Evolutionary conservation across 2,888 invertebrate species (phyloP).

Genomic region (Baccha elongata): DNA sequence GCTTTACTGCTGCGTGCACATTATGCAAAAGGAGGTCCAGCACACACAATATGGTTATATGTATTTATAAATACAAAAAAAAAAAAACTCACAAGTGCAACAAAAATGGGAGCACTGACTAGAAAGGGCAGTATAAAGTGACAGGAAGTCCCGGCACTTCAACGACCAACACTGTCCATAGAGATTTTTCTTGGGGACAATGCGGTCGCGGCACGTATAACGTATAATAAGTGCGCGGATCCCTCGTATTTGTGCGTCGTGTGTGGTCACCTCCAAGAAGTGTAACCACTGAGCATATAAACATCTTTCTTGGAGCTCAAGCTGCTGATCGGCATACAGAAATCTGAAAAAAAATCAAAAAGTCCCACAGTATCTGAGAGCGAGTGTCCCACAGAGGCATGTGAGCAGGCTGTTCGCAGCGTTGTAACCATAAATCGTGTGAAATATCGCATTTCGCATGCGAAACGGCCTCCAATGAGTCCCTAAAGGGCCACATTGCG

Average conservation of each 20-base stretch:
- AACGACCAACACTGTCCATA: conserved; percentile 20
- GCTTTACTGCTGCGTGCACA: conserved; percentile 44
- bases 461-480: conserved; percentile 37
- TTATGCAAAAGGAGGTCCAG: conserved; percentile 60
- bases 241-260: conserved; percentile 58
- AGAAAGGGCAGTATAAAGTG: conserved; percentile 64
- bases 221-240: conserved; percentile 37
- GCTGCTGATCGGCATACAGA: conserved; percentile 59
- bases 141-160: conserved; percentile 60
- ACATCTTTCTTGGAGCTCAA: conserved; percentile 61
- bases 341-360: conserved; percentile 45
- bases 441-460: conserved; percentile 82
- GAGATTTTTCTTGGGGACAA: conserved; percentile 10
- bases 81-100: conserved; percentile 22
- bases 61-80: not conserved
- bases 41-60: not conserved
- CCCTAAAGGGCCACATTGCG: conserved; percentile 26
- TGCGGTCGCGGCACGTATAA: conserved; percentile 1
- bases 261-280: conserved; percentile 68
- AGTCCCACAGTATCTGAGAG: conserved; percentile 16
- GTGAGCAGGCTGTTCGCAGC: conserved; percentile 76
- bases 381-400: conserved; percentile 63
- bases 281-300: conserved; percentile 69
- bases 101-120: conserved; percentile 68
- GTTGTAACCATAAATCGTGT: conserved; percentile 82